Evolutionary conservation across 2,888 invertebrate species (phyloP), one percentile per base, ranked within the genome.

Genomic region (Buathra laborator): DNA sequence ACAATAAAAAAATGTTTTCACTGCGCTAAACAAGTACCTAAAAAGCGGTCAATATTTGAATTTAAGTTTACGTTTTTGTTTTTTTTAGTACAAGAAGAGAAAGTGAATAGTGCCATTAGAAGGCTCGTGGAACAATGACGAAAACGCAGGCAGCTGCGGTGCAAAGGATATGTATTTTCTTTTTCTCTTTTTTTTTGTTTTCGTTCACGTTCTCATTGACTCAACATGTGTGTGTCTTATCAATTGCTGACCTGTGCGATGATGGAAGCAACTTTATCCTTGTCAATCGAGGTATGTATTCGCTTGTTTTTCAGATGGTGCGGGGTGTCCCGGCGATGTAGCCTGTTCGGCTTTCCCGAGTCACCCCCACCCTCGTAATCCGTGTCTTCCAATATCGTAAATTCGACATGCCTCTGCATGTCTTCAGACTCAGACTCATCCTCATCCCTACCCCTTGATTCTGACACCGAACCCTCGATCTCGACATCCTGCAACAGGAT

Each of bases 221-320:
- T 72, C 66, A 64, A 79, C 46, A 66, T 62, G 59, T 32, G 59
- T 62, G 59, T 62, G 59, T 76, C 62, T 70, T 70, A 81, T 79
- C 80, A 80, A 88, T 83, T 87, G 94, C 93, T 94, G 93, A 96
- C 96, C 95, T 96, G 96, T 91, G 96, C 96, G 89, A 97, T 96
- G 93, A 97, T 96, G 91, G 95, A 95, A 89, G 96, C 96, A 91
- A 97, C 96, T 94, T 96, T 97, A 92, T 97, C 96, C 94, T 95
- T 95, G 94, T 96, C 96, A 89, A 95, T 93, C 87, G 95, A 94
- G 87, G 95, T 94, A 93, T 96, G 96, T 90, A 99, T 97, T 92
- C 99, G 97, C 94, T 99, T 99, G 95, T 99, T 99, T 96, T 99
- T 99, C 93, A 99, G 96, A 94, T 99, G 99, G 95, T 99, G 99